Conservation (phyloP, 2,113 vertebrate species). For the Ameiurus melas region DNA sequence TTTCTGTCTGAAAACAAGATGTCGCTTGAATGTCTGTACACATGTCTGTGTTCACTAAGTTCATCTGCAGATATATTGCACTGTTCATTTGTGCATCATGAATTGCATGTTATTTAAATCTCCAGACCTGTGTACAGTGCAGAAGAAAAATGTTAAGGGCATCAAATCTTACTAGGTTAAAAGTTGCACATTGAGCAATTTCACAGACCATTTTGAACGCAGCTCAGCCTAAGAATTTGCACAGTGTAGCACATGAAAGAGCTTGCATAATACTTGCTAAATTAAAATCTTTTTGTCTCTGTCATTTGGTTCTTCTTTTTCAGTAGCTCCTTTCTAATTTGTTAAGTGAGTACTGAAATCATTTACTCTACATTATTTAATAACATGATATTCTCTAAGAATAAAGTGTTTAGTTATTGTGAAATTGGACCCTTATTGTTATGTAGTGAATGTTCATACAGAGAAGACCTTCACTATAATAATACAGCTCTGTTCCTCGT, state of each 20-base stretch:
- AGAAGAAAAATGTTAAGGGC: neutral
- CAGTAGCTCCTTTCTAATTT: neutral
- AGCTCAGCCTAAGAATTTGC: neutral
- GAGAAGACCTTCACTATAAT: neutral
- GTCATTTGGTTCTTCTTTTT: neutral
- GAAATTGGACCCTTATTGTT: neutral
- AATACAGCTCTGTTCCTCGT: neutral
- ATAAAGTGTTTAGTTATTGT: constrained; percentile 3
- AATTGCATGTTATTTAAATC: neutral
- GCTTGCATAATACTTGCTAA: neutral
- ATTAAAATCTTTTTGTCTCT: neutral
- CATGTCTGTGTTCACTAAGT: neutral
- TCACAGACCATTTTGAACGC: neutral
- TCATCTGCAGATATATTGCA: neutral
- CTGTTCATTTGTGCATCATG: neutral
- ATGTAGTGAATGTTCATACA: constrained; percentile 3
- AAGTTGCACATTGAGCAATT: neutral
- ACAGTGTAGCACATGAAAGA: neutral
- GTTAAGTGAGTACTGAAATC: neutral
- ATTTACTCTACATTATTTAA: neutral
- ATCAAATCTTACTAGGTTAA: neutral
- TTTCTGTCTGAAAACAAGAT: neutral
- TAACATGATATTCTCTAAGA: neutral
- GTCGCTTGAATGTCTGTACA: neutral
- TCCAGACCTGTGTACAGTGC: neutral